phyloP scores from a whole-genome alignment of 2,797 vertebrate genomes.

The Muscicapa comitata region DNA sequence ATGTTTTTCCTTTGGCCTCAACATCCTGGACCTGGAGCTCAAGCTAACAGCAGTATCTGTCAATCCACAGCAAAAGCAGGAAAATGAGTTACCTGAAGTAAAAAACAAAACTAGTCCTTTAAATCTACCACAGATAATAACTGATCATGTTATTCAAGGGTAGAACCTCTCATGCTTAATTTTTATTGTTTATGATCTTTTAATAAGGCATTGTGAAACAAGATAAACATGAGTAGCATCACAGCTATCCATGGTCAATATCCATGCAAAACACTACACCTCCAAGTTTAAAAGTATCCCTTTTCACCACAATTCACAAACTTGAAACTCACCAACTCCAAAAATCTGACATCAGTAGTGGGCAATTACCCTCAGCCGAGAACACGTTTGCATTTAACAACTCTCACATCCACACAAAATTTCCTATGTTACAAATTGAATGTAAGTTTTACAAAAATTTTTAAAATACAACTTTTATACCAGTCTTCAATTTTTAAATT shows the following conservation, averaged over 20 bases:
- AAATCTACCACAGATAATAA: not conserved
- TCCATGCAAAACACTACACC: not conserved
- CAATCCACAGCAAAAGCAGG: not conserved
- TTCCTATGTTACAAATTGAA: not conserved
- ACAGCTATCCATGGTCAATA: not conserved
- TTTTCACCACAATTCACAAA: not conserved
- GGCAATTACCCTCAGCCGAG: not conserved
- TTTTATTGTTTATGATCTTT: not conserved
- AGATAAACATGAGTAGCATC: not conserved
- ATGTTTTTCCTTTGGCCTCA: not conserved
- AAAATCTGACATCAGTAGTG: not conserved
- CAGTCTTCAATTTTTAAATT: not conserved
- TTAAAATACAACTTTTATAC: not conserved
- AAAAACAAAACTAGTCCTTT: not conserved
- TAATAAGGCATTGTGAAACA: not conserved
- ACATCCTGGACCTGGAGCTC: not conserved
- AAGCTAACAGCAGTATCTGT: not conserved
- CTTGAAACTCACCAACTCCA: not conserved
- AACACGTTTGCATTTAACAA: not conserved
- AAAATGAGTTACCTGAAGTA: not conserved
- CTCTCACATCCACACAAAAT: not conserved
- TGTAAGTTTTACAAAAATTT: not conserved
- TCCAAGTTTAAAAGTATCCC: not conserved
- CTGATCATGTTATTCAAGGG: fast-evolving
- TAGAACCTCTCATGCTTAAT: not conserved